Base-by-base conservation (phyloP, 2,113 vertebrate species). In the Lycocorax pyrrhopterus region DNA sequence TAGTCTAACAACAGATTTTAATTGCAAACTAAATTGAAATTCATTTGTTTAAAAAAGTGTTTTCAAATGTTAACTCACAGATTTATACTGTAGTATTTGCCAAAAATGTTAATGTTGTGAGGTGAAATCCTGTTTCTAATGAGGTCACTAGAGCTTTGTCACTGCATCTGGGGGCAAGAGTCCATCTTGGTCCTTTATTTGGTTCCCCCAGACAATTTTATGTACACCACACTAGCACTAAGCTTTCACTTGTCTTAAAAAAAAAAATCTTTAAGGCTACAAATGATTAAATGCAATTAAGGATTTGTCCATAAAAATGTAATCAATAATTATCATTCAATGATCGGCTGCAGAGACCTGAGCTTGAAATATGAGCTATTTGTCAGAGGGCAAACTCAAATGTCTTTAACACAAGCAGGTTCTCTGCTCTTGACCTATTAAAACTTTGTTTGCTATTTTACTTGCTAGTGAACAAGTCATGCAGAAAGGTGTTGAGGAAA, bases 371-470 rank as follows among this genome's bases (percentile, higher is more conserved):
- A 87, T 37, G 83, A 96, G 93, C 78, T 94, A 47, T 95, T 96
- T 97, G 92, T 90, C 74, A 89, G 33, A 86, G 91, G 79, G 59
- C 91, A 83, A 81, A 59, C 87, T n/a, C 94, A 87, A 96, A 88
- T 37, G 35, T 58, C 51, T 94, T 78, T 94, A 97, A 95, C 73
- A 86, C 30, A 89, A 93, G 86, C 90, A 55, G 93, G 88, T 96
- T 69, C 63, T 97, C 96, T 95, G 95, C 95, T 98, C 94, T 93
- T 97, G 97, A 98, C 98, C 98, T 97, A 97, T 97, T 98, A 98
- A 98, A 98, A 98, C 97, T 98, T 98, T 98, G 97, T 97, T 98
- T 98, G 97, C 97, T 96, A 92, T 98, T 98, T 97, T 92, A 96
- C 96, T 98, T 97, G 96, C 96, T 92, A 94, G 96, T 92, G 97